Percentiles rank a stretch among this genome's conserved stretches.
These are phyloP conservation scores for Sylvilagus bachmani DNA, from an alignment of 2,113 vertebrate genomes.

Conservation along the genomic window DNA sequence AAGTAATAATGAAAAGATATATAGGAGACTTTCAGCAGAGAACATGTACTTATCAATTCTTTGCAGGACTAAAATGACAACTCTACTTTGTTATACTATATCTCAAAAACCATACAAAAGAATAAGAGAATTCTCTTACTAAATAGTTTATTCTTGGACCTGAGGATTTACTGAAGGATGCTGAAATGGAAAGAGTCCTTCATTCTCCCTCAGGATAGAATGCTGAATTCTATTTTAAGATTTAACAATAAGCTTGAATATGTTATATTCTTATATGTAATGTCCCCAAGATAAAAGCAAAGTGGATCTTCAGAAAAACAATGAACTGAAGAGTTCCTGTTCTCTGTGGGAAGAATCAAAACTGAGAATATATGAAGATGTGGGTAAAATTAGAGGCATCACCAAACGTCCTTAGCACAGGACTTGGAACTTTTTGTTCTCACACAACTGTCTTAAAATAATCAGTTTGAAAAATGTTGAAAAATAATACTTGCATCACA, in stretches of 20 bases:
- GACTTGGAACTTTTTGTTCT: neutral
- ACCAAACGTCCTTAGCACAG: neutral
- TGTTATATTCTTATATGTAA: neutral
- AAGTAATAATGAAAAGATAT: neutral
- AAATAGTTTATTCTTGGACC: neutral
- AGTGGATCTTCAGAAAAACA: neutral
- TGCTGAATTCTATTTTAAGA: neutral
- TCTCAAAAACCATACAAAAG: neutral
- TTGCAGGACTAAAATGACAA: constrained; percentile 17
- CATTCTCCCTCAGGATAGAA: neutral
- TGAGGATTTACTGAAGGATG: neutral
- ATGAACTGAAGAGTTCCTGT: neutral
- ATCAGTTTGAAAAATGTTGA: neutral
- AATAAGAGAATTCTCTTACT: neutral
- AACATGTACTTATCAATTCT: constrained; percentile 15
- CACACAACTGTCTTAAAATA: neutral
- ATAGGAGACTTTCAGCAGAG: neutral
- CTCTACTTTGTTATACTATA: neutral
- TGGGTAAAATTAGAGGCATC: neutral
- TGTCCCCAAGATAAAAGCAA: neutral
- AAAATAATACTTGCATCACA: neutral
- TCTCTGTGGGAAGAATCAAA: neutral
- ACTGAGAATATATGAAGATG: neutral
- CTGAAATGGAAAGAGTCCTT: neutral
- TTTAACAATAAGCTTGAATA: neutral